Evolutionary conservation across 2,888 invertebrate genomes (phyloP).

Genomic region (Neoaliturus tenellus): DNA sequence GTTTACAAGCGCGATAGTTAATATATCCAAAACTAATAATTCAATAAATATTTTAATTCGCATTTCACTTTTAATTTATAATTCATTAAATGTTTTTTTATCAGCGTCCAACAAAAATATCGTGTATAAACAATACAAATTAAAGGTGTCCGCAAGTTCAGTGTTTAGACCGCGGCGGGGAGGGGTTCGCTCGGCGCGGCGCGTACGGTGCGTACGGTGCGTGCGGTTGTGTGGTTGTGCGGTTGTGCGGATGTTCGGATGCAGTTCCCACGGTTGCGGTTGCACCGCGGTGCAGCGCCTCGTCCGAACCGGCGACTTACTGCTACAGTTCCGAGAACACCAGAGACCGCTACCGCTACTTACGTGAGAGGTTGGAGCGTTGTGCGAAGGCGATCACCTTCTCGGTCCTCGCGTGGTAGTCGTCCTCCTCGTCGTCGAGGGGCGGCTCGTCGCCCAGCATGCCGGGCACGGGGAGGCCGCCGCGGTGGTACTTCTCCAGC

Average conservation of each 20-base stretch:
- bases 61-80: no score
- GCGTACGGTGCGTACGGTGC: no score
- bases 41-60: no score
- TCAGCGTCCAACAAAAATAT: no score
- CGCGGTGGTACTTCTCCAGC: slow-evolving; percentile 57
- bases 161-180: no score
- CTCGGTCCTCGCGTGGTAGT: slow-evolving; percentile 81
- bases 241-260: no score
- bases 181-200: no score
- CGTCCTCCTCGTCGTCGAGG: slow-evolving; percentile 72
- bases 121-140: no score
- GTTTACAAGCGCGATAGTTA: no score
- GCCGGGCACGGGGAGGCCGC: slow-evolving; percentile 68
- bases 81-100: no score
- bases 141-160: no score
- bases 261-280: background rate
- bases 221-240: background rate
- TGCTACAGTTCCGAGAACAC: slow-evolving; percentile 9
- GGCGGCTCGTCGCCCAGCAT: slow-evolving; percentile 74
- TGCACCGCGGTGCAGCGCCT: background rate
- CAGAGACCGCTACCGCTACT: slow-evolving; percentile 64
- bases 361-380: slow-evolving; percentile 61
- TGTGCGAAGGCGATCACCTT: slow-evolving; percentile 82
- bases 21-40: no score
- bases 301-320: slow-evolving; percentile 3